Percentiles rank a stretch among this genome's conserved stretches.
These are phyloP conservation scores for Emys orbicularis DNA, from an alignment of 2,797 vertebrate genomes.

Conservation along the genomic window DNA sequence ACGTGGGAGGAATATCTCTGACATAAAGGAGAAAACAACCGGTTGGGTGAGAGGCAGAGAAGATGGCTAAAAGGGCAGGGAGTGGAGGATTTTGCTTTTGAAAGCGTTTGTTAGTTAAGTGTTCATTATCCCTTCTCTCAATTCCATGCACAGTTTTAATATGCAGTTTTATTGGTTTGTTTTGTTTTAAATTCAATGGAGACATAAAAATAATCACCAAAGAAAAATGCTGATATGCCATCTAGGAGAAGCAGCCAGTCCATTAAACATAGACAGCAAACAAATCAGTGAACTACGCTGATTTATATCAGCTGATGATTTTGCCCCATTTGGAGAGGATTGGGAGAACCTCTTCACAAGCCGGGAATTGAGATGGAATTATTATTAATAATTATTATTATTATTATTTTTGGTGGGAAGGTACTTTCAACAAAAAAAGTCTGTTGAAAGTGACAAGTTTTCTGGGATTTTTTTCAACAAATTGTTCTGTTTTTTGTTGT, in stretches of 20 bases:
- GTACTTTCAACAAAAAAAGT: not conserved
- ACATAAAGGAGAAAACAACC: rapidly evolving
- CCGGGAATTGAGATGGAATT: not conserved
- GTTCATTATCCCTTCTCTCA: not conserved
- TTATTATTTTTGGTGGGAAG: too few relatives aligned
- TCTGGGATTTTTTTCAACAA: not conserved
- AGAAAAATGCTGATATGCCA: not conserved
- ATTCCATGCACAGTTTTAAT: not conserved
- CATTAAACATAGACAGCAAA: not conserved
- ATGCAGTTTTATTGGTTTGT: not conserved
- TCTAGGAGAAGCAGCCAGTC: not conserved
- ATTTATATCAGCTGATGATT: not conserved
- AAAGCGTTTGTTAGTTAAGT: not conserved
- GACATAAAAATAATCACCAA: not conserved
- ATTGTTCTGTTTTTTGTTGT: not conserved
- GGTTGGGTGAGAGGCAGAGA: not conserved
- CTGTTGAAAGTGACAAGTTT: not conserved
- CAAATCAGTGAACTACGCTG: not conserved
- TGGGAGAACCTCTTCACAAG: not conserved
- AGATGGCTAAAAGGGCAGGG: not conserved
- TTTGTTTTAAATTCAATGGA: not conserved
- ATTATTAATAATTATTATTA: too few relatives aligned
- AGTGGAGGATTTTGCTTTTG: not conserved
- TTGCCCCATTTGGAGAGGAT: not conserved
- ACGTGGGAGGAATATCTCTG: not conserved